Percentiles rank a stretch among this genome's conserved stretches.
Conservation (phyloP, 2,888 invertebrate genomes). For the Perdita meconis region DNA sequence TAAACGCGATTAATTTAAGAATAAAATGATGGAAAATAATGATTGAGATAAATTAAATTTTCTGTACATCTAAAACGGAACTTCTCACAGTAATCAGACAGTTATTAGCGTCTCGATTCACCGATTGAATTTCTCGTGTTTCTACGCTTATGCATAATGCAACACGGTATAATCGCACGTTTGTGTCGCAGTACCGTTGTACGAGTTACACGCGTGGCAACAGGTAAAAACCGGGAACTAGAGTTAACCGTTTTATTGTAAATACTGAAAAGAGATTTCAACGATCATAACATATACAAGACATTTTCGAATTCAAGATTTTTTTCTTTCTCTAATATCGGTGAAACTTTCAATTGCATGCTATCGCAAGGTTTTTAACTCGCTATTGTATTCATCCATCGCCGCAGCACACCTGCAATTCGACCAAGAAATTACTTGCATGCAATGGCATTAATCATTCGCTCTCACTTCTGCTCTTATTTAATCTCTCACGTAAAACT, state of each 20-base stretch:
- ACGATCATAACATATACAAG: background rate
- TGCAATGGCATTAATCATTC: too few species aligned
- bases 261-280: background rate
- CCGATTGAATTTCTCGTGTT: background rate
- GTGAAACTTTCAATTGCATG: too few species aligned
- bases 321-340: background rate
- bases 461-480: too few species aligned
- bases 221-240: background rate
- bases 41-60: too few species aligned
- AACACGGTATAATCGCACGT: background rate
- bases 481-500: too few species aligned
- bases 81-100: background rate
- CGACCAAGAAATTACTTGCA: background rate
- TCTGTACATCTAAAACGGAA: too few species aligned
- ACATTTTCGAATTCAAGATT: too few species aligned
- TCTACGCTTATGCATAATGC: background rate
- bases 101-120: background rate
- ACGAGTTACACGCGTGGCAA: background rate
- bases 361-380: too few species aligned
- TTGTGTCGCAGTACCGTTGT: conserved; percentile 16
- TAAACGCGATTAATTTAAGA: too few species aligned
- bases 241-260: background rate
- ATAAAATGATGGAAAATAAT: too few species aligned
- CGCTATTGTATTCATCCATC: too few species aligned
- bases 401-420: background rate